Evolutionary conservation across 1,140 invertebrate species (phyloP), one percentile per base, ranked within the genome.

Genomic region (Drosophila busckii): DNA sequence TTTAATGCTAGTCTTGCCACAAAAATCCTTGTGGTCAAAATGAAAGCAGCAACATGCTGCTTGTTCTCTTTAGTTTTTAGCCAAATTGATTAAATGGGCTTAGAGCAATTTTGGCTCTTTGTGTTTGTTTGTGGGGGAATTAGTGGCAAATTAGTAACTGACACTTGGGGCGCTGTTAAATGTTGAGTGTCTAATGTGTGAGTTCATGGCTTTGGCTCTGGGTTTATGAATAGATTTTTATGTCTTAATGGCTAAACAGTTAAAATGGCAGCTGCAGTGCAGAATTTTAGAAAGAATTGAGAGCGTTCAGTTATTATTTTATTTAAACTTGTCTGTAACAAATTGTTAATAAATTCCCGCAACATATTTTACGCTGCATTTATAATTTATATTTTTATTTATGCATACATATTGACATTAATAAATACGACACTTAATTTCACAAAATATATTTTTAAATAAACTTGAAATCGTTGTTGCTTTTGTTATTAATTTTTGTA

Each of bases 81-180:
- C 64, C n/a, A n/a, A 82, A 80, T 80, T 80, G 75, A 80, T 80
- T 83, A 82, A 80, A 80, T 66, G n/a, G 75, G 76, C 69, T 80
- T 80, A 83, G 59, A 70, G 55, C 50, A 19, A 56, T 68, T 59
- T 49, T 23, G 20, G 70, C 23, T 34, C 45, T 52, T 37, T 29
- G 46, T 54, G 41, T 32, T 22, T 26, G 12, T 52, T 31, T 40
- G 17, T 13, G 9, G 25, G 32, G 38, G 63, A 29, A 64, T 82
- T 82, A 69, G 73, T 73, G 67, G 59, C 54, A 78, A 80, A 80
- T 78, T 68, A 68, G 73, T 61, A 41, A 41, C 31, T 73, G 50
- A 34, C 44, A 60, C 45, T 44, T 56, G 31, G 31, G 49, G 16
- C 56, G 25, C 54, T 52, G 76, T 70, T 82, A 82, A 82, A 82